Conservation (phyloP, 2,888 invertebrate species). For the Atethmia centrago region DNA sequence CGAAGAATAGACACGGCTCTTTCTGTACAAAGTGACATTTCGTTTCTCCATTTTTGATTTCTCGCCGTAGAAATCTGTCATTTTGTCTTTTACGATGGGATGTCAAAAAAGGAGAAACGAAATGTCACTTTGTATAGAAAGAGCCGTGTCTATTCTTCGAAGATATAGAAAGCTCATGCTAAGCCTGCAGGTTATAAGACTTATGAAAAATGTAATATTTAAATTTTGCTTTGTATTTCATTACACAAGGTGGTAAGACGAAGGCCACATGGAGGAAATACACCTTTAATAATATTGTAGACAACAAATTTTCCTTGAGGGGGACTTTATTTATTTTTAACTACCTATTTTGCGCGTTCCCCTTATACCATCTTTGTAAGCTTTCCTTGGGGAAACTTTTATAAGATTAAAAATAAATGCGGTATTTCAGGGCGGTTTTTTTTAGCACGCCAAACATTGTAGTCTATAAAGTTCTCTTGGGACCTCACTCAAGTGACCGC, state of each 20-base stretch:
- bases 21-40: too few relatives aligned
- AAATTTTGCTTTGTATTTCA: background rate
- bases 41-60: too few relatives aligned
- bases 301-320: background rate
- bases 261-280: background rate
- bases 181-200: too few relatives aligned
- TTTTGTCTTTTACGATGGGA: too few relatives aligned
- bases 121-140: too few relatives aligned
- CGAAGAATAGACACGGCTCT: too few relatives aligned
- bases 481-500: background rate
- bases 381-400: background rate
- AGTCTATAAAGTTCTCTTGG: too few relatives aligned
- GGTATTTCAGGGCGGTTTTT: background rate
- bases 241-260: background rate
- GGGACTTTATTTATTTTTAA: constrained; percentile 4
- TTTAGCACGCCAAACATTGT: background rate
- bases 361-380: background rate
- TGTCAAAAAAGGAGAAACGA: too few relatives aligned
- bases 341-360: background rate
- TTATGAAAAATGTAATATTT: too few relatives aligned
- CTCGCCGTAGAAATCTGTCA: too few relatives aligned
- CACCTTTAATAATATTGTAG: constrained; percentile 12
- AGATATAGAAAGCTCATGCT: too few relatives aligned
- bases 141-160: too few relatives aligned
- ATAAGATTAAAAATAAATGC: background rate